Conservation (phyloP, 1,140 invertebrate genomes). For the Ceratina japonica region DNA sequence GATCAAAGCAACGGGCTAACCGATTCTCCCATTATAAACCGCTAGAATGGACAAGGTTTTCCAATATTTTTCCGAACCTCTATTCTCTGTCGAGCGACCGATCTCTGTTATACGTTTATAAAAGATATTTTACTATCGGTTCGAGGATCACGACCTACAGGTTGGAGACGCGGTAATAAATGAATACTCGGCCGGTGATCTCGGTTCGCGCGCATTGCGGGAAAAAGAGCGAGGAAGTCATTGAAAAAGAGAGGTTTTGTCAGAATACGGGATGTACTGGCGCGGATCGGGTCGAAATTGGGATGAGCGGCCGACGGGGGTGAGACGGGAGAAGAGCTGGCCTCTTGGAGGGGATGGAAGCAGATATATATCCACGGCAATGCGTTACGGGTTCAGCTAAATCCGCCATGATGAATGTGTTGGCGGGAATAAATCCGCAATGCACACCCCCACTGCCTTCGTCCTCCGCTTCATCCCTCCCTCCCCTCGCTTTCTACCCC, state of each 20-base stretch:
- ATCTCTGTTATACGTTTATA: too few species aligned
- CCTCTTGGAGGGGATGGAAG: constrained; percentile 65
- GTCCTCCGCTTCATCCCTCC: constrained; percentile 59
- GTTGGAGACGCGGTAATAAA: too few species aligned
- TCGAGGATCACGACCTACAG: too few species aligned
- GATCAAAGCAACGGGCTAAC: not conserved
- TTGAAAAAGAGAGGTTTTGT: constrained; percentile 71
- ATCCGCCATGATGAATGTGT: constrained; percentile 81
- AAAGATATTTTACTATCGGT: not conserved
- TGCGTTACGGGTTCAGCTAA: constrained; percentile 81
- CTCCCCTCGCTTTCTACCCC: constrained; percentile 54
- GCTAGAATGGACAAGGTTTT: too few species aligned
- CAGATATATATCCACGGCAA: constrained; percentile 80
- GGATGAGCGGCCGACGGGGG: constrained; percentile 29
- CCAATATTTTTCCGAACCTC: too few species aligned
- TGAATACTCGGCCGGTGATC: constrained; percentile 2
- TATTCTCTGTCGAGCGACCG: not conserved
- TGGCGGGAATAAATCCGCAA: constrained; percentile 81
- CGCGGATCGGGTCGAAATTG: constrained; percentile 59
- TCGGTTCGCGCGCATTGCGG: constrained; percentile 51
- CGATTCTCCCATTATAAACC: too few species aligned
- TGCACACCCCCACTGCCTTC: constrained; percentile 77
- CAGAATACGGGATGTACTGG: constrained; percentile 64
- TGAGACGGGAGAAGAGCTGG: constrained; percentile 21
- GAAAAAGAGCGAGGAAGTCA: constrained; percentile 71